phyloP scores from a whole-genome alignment of 1,140 invertebrate species.

The Lepidostoma basale region DNA sequence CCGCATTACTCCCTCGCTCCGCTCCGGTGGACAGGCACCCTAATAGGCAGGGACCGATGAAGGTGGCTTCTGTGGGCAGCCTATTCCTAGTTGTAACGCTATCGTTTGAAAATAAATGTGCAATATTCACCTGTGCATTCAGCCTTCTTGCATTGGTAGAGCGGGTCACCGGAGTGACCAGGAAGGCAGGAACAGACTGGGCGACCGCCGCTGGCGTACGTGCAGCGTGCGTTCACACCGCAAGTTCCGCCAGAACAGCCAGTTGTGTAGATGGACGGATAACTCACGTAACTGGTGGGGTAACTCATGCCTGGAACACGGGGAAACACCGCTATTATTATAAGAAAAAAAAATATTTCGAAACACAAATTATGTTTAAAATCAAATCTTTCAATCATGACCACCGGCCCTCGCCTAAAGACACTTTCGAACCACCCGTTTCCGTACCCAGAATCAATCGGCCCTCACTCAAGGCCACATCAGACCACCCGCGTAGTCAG shows the following conservation, averaged over 20 bases:
- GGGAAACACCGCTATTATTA: background rate
- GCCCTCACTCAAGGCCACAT: too few relatives aligned
- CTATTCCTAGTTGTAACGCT: too few relatives aligned
- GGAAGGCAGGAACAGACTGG: slow-evolving; percentile 75
- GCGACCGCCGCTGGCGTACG: slow-evolving; percentile 62
- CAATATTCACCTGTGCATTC: slow-evolving; percentile 65
- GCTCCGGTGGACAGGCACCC: too few relatives aligned
- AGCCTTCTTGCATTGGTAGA: slow-evolving; percentile 66
- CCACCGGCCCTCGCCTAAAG: too few relatives aligned
- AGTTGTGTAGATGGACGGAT: background rate
- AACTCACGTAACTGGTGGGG: too few relatives aligned
- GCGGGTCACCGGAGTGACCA: slow-evolving; percentile 74
- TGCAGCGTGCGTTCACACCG: slow-evolving; percentile 68
- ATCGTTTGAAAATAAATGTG: too few relatives aligned
- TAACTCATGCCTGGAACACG: background rate
- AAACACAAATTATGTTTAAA: background rate
- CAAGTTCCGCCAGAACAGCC: slow-evolving; percentile 60
- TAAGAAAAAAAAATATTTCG: background rate
- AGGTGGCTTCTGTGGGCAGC: too few relatives aligned
- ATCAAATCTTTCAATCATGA: background rate
- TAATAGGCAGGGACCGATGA: too few relatives aligned
- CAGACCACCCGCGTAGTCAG: too few relatives aligned
- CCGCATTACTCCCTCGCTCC: too few relatives aligned
- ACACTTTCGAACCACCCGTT: too few relatives aligned
- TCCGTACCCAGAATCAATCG: too few relatives aligned